phyloP scores from a whole-genome alignment of 2,888 invertebrate genomes.

The Cactoblastis cactorum region DNA sequence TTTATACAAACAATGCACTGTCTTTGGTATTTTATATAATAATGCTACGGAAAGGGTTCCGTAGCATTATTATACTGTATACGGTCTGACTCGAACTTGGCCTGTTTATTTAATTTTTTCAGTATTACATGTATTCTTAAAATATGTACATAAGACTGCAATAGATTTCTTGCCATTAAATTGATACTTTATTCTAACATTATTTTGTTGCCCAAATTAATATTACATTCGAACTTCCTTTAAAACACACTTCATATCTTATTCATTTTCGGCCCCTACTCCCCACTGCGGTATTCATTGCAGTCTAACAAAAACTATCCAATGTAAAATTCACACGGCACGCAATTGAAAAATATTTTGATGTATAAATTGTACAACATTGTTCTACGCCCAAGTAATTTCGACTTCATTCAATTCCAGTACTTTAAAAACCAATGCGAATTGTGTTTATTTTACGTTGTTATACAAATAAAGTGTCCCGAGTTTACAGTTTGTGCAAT shows the following conservation, averaged over 20 bases:
- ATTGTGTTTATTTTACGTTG: too few relatives aligned
- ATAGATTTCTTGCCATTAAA: too few relatives aligned
- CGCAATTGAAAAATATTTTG: background rate
- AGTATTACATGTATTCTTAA: too few relatives aligned
- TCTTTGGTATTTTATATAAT: too few relatives aligned
- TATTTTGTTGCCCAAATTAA: background rate
- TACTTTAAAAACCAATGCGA: background rate
- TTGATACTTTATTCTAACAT: too few relatives aligned
- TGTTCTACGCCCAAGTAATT: background rate
- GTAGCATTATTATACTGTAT: too few relatives aligned
- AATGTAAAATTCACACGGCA: background rate
- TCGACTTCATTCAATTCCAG: background rate
- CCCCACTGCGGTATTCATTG: background rate
- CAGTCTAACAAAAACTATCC: background rate
- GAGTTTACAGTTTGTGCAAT: background rate
- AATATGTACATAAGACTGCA: too few relatives aligned
- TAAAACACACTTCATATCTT: background rate
- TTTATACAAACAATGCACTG: too few relatives aligned
- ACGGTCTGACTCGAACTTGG: too few relatives aligned
- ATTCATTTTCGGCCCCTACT: background rate
- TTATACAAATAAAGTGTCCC: background rate
- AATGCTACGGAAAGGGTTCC: too few relatives aligned
- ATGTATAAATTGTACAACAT: background rate
- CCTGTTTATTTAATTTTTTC: too few relatives aligned
- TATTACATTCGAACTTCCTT: background rate